Conservation (phyloP, 23 tunicate genomes). For the Oikopleura vanhoeffeni region DNA sequence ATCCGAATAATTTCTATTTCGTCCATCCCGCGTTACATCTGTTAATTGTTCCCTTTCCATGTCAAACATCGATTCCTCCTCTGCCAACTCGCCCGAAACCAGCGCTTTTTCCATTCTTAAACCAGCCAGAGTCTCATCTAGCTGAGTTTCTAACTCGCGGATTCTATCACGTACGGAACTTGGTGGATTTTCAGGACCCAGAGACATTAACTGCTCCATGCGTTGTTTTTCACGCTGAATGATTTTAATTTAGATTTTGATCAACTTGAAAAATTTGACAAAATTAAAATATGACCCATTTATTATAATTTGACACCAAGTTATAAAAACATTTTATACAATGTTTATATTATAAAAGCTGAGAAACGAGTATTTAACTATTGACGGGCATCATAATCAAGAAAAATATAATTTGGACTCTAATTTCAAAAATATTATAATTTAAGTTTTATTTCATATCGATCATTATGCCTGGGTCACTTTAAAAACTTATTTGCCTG, state of each 20-base stretch:
- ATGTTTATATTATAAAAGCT: not conserved
- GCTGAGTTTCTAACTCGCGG: not conserved
- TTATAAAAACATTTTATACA: not conserved
- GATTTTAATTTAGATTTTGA: not conserved
- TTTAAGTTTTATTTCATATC: too few species aligned
- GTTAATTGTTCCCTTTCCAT: not conserved
- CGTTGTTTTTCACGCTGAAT: not conserved
- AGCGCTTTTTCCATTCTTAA: slow-evolving; percentile 68
- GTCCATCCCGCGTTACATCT: not conserved
- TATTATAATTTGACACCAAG: not conserved
- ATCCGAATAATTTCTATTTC: too few species aligned
- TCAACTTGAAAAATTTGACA: not conserved
- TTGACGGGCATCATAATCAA: too few species aligned
- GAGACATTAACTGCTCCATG: not conserved
- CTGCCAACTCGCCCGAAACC: slow-evolving; percentile 35
- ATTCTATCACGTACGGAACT: not conserved
- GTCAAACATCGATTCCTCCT: not conserved
- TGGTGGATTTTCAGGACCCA: not conserved
- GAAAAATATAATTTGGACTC: too few species aligned
- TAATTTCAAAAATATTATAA: too few species aligned
- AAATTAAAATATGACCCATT: not conserved
- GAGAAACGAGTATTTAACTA: too few species aligned
- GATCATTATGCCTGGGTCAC: too few species aligned
- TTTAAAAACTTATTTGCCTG: too few species aligned
- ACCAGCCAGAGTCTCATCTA: not conserved